A percentile compares a stretch with the other conserved stretches of the same genome.
Conservation (phyloP, 1,140 invertebrate species). For the Stratiolaelaps scimitus region DNA sequence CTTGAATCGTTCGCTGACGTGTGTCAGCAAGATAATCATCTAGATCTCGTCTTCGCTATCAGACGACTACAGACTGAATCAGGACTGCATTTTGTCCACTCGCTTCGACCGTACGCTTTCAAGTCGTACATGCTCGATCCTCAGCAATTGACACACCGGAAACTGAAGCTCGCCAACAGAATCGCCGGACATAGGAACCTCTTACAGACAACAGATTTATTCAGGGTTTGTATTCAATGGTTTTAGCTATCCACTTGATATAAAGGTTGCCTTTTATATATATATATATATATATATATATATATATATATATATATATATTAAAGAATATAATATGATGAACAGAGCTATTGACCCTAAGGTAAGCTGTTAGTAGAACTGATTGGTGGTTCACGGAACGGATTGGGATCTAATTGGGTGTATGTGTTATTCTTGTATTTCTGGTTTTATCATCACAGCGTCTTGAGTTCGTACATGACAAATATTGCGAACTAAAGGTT, state of each 20-base stretch:
- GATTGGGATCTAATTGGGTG: too few species aligned
- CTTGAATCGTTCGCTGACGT: not conserved
- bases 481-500: conserved; percentile 10
- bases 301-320: too few species aligned
- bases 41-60: not conserved
- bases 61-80: conserved; percentile 9
- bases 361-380: too few species aligned
- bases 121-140: conserved; percentile 28
- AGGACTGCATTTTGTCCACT: conserved; percentile 1
- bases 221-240: not conserved
- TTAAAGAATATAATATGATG: too few species aligned
- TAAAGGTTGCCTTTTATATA: too few species aligned
- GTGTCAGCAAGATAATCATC: conserved; percentile 16
- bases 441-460: not conserved
- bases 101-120: conserved; percentile 22
- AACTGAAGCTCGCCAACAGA: conserved; percentile 5
- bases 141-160: conserved; percentile 23
- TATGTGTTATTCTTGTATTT: too few species aligned
- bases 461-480: conserved; percentile 14
- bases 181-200: conserved; percentile 11
- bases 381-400: too few species aligned
- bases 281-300: too few species aligned
- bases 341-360: too few species aligned
- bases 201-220: not conserved
- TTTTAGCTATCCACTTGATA: too few species aligned